Conservation (phyloP, 2,888 invertebrate species). For the Sphaeridia pumilis region DNA sequence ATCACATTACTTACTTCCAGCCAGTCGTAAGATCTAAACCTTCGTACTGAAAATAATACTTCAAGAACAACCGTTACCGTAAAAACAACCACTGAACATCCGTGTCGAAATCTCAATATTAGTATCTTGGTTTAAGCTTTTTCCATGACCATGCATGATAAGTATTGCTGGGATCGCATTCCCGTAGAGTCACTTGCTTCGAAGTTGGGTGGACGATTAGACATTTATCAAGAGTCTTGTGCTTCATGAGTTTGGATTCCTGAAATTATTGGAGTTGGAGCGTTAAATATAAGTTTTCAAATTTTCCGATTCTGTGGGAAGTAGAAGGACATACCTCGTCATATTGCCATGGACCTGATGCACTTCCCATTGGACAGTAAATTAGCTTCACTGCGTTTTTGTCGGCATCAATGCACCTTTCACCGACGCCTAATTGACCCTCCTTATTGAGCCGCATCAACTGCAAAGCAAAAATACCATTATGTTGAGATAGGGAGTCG, state of each 20-base stretch:
- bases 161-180: slow-evolving; percentile 72
- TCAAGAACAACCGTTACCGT: too few species aligned
- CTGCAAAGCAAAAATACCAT: slow-evolving; percentile 43
- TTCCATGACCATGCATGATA: slow-evolving; percentile 82
- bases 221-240: slow-evolving; percentile 66
- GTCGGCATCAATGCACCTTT: slow-evolving; percentile 78
- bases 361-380: slow-evolving; percentile 81
- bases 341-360: slow-evolving; percentile 90
- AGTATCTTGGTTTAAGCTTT: slow-evolving; percentile 51
- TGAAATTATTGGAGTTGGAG: slow-evolving; percentile 38
- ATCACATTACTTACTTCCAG: too few species aligned
- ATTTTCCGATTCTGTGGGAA: not conserved
- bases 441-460: slow-evolving; percentile 80
- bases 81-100: too few species aligned
- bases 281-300: not conserved
- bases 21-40: too few species aligned
- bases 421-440: slow-evolving; percentile 21
- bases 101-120: too few species aligned
- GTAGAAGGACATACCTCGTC: slow-evolving; percentile 48
- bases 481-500: not conserved
- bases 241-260: slow-evolving; percentile 56
- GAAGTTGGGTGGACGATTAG: slow-evolving; percentile 72
- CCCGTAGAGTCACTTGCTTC: slow-evolving; percentile 60
- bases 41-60: too few species aligned
- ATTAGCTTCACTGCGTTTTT: slow-evolving; percentile 73